Base-by-base conservation (phyloP, 2,113 vertebrate species). In the Aegithalos caudatus region DNA sequence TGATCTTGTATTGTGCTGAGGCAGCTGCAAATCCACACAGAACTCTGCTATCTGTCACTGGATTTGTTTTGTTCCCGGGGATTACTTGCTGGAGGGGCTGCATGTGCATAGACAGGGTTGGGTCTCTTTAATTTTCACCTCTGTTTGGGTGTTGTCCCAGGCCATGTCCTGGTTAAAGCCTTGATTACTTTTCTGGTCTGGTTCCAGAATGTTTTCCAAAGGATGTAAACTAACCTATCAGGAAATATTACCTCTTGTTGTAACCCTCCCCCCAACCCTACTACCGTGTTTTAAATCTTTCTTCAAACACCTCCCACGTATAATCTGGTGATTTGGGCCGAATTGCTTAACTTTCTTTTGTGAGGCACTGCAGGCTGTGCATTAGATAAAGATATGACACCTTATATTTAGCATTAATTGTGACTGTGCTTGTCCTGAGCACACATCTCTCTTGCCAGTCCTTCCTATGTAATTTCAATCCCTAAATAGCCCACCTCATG, bases 401-500 rank as follows among this genome's bases (percentile, higher is more conserved):
- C 95, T 97, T 94, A 95, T 97, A 95, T 93, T 98, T 98, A 97
- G 92, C 85, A 95, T 95, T 97, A 96, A 98, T 97, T 97, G 96
- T 64, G 69, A 92, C 88, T 94, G 65, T 3, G 3, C 92, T 95
- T 96, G 74, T 95, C 93, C 91, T 69, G 53, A 79, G 70, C 40
- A 6, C 74, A 84, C 9, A 28, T 88, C 93, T 95, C 25, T 84
- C 86, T 94, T 88, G 72, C 85, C 61, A 64, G 70, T 89, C 74
- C 83, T 87, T 94, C 95, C 94, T 94, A 74, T 95, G 95, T 96
- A 95, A 97, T 97, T 97, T 94, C 65, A 92, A 80, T 97, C 95
- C 80, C 92, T 92, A 95, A 98, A 97, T 95, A 97, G 92, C 69
- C 92, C 77, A 72, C 90, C 85, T 97, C 91, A 80, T 83, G 86